Conservation (phyloP, 1,140 invertebrate genomes). For the Meloidogyne floridensis region DNA sequence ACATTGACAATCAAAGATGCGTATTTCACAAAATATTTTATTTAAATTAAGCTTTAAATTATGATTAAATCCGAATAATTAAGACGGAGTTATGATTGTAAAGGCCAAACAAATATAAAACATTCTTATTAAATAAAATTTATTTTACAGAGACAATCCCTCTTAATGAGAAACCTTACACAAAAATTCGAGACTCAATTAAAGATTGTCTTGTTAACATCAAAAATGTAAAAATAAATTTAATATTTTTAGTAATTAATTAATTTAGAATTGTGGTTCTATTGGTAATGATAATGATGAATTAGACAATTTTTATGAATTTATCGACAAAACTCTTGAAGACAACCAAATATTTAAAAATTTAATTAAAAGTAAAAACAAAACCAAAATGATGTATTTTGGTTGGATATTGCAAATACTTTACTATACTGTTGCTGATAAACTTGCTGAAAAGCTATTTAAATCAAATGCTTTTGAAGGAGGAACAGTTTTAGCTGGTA, state of each 20-base stretch:
- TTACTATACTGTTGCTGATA: neutral
- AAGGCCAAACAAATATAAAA: too few species aligned
- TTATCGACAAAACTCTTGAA: neutral
- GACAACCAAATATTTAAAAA: neutral
- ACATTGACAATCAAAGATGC: too few species aligned
- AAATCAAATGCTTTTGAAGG: neutral
- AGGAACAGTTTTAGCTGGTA: too few species aligned
- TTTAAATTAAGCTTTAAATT: neutral
- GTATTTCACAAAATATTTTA: neutral
- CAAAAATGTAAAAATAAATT: neutral
- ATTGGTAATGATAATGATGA: too few species aligned
- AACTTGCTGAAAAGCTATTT: neutral
- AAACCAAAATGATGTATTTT: neutral
- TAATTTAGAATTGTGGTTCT: neutral
- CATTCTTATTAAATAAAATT: too few species aligned
- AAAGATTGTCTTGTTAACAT: neutral
- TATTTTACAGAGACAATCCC: neutral
- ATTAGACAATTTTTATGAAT: neutral
- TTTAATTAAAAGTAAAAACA: neutral
- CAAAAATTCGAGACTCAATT: too few species aligned
- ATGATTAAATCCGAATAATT: too few species aligned
- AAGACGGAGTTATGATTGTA: too few species aligned
- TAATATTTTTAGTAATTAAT: neutral
- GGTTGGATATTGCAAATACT: neutral
- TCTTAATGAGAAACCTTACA: neutral